Evolutionary conservation across 92 coral and sea anemone genomes (phyloP).

Genomic region (Scolanthus callimorphus): DNA sequence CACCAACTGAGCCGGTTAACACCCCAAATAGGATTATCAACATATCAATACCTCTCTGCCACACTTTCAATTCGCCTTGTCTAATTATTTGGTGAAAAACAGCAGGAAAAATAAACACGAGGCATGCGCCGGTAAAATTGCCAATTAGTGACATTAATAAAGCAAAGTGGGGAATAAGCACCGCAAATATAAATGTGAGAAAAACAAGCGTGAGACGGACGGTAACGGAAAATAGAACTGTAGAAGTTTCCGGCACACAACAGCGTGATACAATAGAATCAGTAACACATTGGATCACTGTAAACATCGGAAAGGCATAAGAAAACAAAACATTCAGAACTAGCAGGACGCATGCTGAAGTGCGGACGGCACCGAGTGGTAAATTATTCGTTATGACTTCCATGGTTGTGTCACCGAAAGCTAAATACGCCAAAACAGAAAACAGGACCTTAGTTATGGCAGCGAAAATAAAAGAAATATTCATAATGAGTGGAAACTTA

Average conservation of each 20-base stretch:
- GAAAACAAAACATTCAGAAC: constrained; percentile 60
- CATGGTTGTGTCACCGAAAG: constrained; percentile 39
- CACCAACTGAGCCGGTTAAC: constrained; percentile 25
- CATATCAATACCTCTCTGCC: constrained; percentile 25
- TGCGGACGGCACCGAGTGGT: constrained; percentile 38
- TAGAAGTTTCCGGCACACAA: constrained; percentile 7
- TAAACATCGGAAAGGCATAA: constrained; percentile 64
- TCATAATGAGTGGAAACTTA: constrained; percentile 38
- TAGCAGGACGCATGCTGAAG: constrained; percentile 32
- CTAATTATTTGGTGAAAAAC: constrained; percentile 33
- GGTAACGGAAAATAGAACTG: constrained; percentile 1
- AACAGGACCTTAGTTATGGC: constrained; percentile 40
- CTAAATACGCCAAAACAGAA: constrained; percentile 38
- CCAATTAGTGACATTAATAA: constrained; percentile 40
- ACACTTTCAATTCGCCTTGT: constrained; percentile 13
- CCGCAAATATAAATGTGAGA: constrained; percentile 35
- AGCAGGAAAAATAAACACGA: constrained; percentile 44
- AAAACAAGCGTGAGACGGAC: constrained; percentile 33
- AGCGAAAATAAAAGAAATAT: constrained; percentile 45
- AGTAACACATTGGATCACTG: constrained; percentile 46
- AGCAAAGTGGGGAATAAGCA: constrained; percentile 63
- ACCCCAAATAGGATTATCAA: constrained; percentile 30
- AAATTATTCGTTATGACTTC: constrained; percentile 57
- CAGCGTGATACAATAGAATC: constrained; percentile 30
- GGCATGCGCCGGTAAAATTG: constrained; percentile 35